Conservation (phyloP, 2,113 vertebrate genomes). For the Mola mola region DNA sequence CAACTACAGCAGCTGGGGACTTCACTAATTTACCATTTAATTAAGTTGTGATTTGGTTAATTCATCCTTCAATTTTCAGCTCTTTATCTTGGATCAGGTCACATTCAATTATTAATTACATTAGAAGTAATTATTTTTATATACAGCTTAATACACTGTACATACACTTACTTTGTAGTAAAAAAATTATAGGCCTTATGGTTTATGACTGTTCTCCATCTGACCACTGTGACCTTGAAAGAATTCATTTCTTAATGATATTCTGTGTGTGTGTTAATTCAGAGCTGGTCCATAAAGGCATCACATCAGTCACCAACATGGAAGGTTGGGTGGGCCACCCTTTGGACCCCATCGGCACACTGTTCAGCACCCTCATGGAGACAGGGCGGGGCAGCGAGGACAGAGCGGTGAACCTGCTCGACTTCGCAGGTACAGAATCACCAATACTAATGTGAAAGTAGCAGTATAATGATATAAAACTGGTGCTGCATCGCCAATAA, state of each 20-base stretch:
- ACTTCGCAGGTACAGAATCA: slow-evolving; percentile 83
- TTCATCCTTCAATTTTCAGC: not conserved
- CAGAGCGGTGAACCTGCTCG: slow-evolving; percentile 76
- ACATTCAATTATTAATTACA: not conserved
- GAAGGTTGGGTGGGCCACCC: slow-evolving; percentile 99
- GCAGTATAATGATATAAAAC: too few relatives aligned
- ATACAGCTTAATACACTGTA: too few relatives aligned
- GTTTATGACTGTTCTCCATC: not conserved
- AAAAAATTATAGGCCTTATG: too few relatives aligned
- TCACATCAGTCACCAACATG: slow-evolving; percentile 91
- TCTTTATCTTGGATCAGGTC: not conserved
- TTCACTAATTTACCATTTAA: not conserved
- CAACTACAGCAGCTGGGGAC: not conserved
- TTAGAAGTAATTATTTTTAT: too few relatives aligned
- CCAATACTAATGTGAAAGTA: slow-evolving; percentile 5
- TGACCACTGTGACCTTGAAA: not conserved
- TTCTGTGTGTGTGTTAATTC: slow-evolving; percentile 4
- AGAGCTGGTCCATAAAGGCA: slow-evolving; percentile 92
- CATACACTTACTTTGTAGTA: too few relatives aligned
- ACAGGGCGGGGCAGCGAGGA: slow-evolving; percentile 86
- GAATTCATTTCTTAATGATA: too few relatives aligned
- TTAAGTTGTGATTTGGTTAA: not conserved
- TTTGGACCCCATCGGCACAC: slow-evolving; percentile 92
- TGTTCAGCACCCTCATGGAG: slow-evolving; percentile 95
- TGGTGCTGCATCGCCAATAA: too few relatives aligned